A percentile compares a stretch with the other conserved stretches of the same genome.
Conservation (phyloP, 2,797 vertebrate genomes). For the Brachyrhaphis roseni region DNA sequence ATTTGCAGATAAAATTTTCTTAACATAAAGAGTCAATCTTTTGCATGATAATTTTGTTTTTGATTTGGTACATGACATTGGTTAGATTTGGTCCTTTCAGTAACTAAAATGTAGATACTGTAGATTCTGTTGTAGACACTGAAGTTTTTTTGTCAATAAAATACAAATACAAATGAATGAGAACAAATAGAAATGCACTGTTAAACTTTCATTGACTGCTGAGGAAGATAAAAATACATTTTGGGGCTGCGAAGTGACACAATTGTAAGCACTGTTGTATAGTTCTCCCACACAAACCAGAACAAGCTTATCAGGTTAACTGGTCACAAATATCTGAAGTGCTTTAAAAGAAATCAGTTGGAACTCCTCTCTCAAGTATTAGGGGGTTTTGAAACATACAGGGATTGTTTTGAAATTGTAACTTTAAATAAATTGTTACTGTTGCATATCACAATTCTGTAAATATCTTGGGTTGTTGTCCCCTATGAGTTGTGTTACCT, state of each 20-base stretch:
- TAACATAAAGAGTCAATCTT: not conserved
- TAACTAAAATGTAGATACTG: not conserved
- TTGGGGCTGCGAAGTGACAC: too few relatives aligned
- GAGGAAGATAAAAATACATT: not conserved
- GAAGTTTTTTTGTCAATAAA: not conserved
- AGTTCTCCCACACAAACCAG: not conserved
- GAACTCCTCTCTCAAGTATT: not conserved
- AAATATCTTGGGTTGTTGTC: not conserved
- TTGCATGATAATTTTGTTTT: not conserved
- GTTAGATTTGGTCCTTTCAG: not conserved
- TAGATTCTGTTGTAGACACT: too few relatives aligned
- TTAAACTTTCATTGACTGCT: not conserved
- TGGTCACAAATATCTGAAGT: not conserved
- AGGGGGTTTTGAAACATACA: not conserved
- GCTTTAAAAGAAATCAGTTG: not conserved
- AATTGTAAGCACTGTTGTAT: too few relatives aligned
- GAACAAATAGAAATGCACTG: not conserved
- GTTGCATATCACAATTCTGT: not conserved
- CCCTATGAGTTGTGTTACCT: not conserved
- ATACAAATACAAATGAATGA: not conserved
- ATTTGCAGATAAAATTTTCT: not conserved
- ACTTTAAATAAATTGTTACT: not conserved
- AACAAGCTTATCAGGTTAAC: not conserved
- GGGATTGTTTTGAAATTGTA: not conserved
- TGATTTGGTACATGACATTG: not conserved